A percentile compares a stretch with the other conserved stretches of the same genome.
phyloP scores from a whole-genome alignment of 2,888 invertebrate genomes.

The Podabrus alpinus region DNA sequence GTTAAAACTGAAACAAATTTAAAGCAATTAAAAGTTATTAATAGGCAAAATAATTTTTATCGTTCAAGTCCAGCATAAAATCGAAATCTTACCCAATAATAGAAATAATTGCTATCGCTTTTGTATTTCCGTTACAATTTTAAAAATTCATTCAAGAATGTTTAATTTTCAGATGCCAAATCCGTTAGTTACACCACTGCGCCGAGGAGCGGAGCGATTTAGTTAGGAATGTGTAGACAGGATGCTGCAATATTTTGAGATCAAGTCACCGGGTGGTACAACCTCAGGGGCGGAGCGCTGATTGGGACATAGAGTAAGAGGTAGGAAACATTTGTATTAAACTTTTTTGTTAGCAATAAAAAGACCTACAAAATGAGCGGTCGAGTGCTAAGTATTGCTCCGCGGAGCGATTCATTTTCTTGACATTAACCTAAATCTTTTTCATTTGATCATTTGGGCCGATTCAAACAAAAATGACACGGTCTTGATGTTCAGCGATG shows the following conservation, averaged over 20 bases:
- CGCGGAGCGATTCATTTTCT: not conserved
- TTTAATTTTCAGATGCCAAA: not conserved
- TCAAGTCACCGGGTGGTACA: no score
- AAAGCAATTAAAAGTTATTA: not conserved
- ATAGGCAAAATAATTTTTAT: not conserved
- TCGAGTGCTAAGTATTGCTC: no score
- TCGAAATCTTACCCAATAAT: not conserved
- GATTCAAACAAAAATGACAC: not conserved
- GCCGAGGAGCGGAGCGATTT: no score
- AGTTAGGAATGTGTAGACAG: no score
- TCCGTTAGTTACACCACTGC: no score
- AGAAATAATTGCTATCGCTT: not conserved
- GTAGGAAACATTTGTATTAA: no score
- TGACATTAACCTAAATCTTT: not conserved
- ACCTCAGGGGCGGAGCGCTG: no score
- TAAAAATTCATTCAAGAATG: not conserved
- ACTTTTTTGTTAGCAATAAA: no score
- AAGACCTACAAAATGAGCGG: no score
- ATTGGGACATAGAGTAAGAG: no score
- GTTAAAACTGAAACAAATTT: no score
- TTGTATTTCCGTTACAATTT: not conserved
- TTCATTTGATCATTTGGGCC: not conserved
- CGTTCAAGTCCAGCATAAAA: not conserved
- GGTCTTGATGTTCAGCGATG: not conserved
- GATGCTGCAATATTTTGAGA: no score